Conservation (phyloP, 1,140 invertebrate species). For the Pachyrhynchus sulphureomaculatus region DNA sequence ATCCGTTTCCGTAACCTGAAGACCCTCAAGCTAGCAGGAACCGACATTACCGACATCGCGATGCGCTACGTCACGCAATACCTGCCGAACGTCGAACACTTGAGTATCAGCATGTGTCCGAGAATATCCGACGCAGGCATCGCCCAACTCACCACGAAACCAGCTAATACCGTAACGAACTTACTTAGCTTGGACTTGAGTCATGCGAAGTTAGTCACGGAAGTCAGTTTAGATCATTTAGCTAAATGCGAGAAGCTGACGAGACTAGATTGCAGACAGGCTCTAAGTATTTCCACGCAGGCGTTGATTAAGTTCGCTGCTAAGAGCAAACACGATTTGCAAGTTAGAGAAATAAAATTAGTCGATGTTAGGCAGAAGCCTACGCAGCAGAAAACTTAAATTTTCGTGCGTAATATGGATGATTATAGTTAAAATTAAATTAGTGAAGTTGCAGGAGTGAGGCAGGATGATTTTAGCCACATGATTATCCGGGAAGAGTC, state of each 20-base stretch:
- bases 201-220: slow-evolving; percentile 79
- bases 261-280: slow-evolving; percentile 72
- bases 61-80: slow-evolving; percentile 79
- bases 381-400: background rate
- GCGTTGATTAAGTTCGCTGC: slow-evolving; percentile 79
- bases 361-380: slow-evolving; percentile 55
- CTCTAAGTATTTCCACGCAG: slow-evolving; percentile 73
- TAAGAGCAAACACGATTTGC: slow-evolving; percentile 71
- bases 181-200: slow-evolving; percentile 72
- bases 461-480: no score
- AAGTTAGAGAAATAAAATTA: slow-evolving; percentile 73
- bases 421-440: background rate
- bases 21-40: slow-evolving; percentile 76
- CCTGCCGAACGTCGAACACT: slow-evolving; percentile 66
- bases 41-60: slow-evolving; percentile 86
- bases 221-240: slow-evolving; percentile 77
- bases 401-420: background rate
- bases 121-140: slow-evolving; percentile 87
- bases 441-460: background rate
- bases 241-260: slow-evolving; percentile 64
- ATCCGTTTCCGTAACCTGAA: slow-evolving; percentile 77
- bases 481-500: no score
- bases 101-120: slow-evolving; percentile 83
- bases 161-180: slow-evolving; percentile 59
- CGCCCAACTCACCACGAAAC: slow-evolving; percentile 73